A percentile compares a stretch with the other conserved stretches of the same genome.
phyloP scores from a whole-genome alignment of 2,113 vertebrate genomes.

The Thunnus maccoyii region DNA sequence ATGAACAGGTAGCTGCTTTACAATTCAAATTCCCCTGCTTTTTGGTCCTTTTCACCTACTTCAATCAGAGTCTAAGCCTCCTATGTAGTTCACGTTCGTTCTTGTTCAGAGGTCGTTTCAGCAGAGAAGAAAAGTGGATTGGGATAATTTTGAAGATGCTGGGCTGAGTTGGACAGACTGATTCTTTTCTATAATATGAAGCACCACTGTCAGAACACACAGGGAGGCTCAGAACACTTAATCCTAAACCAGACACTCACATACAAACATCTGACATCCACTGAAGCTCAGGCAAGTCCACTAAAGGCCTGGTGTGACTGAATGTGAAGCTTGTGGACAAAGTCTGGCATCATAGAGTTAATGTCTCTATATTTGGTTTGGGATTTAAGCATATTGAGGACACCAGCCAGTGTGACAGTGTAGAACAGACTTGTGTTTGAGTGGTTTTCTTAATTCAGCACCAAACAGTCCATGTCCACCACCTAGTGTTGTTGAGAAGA shows the following conservation, averaged over 20 bases:
- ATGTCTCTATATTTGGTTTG: conserved; percentile 39
- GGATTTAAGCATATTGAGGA: conserved; percentile 19
- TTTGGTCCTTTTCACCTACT: background rate
- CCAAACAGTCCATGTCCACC: conserved; percentile 32
- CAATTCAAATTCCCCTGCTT: conserved; percentile 12
- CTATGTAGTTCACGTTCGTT: background rate
- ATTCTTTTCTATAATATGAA: background rate
- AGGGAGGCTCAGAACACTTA: conserved; percentile 20
- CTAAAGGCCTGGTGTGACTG: background rate
- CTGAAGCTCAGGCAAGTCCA: background rate
- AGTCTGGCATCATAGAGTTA: conserved; percentile 21
- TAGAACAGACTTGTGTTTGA: background rate
- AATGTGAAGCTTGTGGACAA: conserved; percentile 25
- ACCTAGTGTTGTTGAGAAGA: conserved; percentile 50
- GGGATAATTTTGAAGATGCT: background rate
- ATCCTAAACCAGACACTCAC: conserved; percentile 37
- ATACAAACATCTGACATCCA: conserved; percentile 24
- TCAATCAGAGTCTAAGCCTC: background rate
- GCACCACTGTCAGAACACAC: background rate
- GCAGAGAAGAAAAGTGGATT: background rate
- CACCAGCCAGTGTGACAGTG: background rate
- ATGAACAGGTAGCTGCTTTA: conserved; percentile 22
- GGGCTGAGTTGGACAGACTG: background rate
- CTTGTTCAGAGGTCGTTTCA: background rate
- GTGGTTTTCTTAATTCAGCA: background rate